Evolutionary conservation across 2,797 vertebrate species (phyloP), one percentile per base, ranked within the genome.

Genomic region (Molossus alvarezi): DNA sequence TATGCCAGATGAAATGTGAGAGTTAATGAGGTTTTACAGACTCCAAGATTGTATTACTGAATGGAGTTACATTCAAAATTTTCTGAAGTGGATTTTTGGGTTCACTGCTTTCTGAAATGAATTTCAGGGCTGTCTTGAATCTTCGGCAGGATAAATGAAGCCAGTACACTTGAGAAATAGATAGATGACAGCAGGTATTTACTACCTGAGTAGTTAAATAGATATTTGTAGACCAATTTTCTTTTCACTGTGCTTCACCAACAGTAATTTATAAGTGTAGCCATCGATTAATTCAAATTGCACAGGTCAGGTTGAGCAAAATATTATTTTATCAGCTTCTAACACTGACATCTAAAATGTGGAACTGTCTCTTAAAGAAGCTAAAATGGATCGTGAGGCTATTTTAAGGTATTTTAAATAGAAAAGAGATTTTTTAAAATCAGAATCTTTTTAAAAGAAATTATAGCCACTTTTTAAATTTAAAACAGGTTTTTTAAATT

Each of bases 101-200:
- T 64, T 90, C 94, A 94, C 45, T 94, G 58, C 62, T 82, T 95
- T 92, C 53, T 93, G 89, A 96, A 95, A 95, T 93, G 87, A 96
- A 85, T 4, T 33, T 23, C 77, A 37, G 3, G 79, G 21, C 18
- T 85, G 20, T 67, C 17, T 33, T 88, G 64, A 64, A 88, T 95
- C 60, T 94, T 29, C 58, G 53, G 48, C 77, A 93, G 75, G 84
- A 81, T 57, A 76, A 97, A 29, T 6, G 89, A 87, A 93, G 55
- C 23, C 2, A 51, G 14, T 14, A 80, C 5, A 0, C 12, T 60
- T 77, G 8, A 93, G 48, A 90, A 94, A 65, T 33, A 88, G 29
- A 27, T 81, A 33, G 48, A 94, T 83, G 88, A 58, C 86, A 96
- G 79, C 9, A 82, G 94, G 41, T 79, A 93, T 96, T 96, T 94